Base-by-base conservation (phyloP, 53 echinoderm and acorn worm species). In the Arbacia lixula region DNA sequence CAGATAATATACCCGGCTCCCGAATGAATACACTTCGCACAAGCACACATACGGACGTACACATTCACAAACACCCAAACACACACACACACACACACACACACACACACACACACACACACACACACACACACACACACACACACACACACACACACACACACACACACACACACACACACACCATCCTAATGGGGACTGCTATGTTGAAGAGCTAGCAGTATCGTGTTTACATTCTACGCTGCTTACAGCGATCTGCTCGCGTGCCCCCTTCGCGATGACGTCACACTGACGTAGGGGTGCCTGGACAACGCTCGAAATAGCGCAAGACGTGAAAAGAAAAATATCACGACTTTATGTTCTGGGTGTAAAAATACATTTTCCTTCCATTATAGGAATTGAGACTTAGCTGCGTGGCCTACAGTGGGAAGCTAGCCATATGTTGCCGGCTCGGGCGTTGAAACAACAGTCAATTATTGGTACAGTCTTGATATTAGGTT, bases 341-440 rank as follows among this genome's bases (percentile, higher is more conserved):
- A 77, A 77, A 77, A 77, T 77, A 77, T 77, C 77, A 37, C 77
- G 77, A 77, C 77, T 77, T 77, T 77, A 77, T 77, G 77, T 77
- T 41, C 77, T 37, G 16, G 37, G 77, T 58, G 58, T 77, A 77
- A 77, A 77, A 57, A 77, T 77, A 77, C 77, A 57, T 77, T 77
- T 39, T 77, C n/a, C n/a, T n/a, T n/a, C n/a, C n/a, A n/a, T n/a
- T n/a, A n/a, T n/a, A n/a, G n/a, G n/a, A n/a, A n/a, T n/a, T n/a
- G n/a, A n/a, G n/a, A n/a, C n/a, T n/a, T n/a, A n/a, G n/a, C n/a
- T n/a, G n/a, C n/a, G n/a, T n/a, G n/a, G n/a, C n/a, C n/a, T n/a
- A n/a, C n/a, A n/a, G n/a, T n/a, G n/a, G n/a, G n/a, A n/a, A n/a
- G n/a, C n/a, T n/a, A n/a, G n/a, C n/a, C n/a, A n/a, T n/a, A n/a